Evolutionary conservation across 2,888 invertebrate genomes (phyloP), one percentile per base, ranked within the genome.

Genomic region (Pollenia angustigena): DNA sequence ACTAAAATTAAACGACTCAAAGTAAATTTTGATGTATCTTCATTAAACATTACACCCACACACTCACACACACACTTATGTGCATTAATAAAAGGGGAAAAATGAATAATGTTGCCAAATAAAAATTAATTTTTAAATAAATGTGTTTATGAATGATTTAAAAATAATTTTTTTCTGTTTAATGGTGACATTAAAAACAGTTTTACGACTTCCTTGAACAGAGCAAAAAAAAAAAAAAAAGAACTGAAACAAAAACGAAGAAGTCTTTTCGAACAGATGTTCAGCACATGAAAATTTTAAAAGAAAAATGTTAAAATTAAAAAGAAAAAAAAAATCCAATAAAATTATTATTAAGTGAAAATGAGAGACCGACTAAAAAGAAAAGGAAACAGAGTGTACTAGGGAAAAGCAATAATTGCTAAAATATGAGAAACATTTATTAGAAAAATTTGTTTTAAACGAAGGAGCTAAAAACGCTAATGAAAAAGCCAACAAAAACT

Each of bases 91-190:
- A 32, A 32, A 32, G 32, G 6, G 32, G 32, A 6, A 48, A 66
- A 58, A 74, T 74, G 18, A 74, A 46, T 48, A 48, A 74, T 16
- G 11, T 32, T 32, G 32, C 4, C 18, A 75, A 62, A 62, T 64
- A 64, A 44, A 32, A 42, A 62, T 58, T 32, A 58, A 58, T 58
- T 40, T 72, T 12, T 48, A 48, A 50, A 44, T 23, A 52, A 64
- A 76, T 44, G 16, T 50, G 50, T 75, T 40, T 50, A 62, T 52
- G 42, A 75, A 75, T 50, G 50, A 50, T 18, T 75, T 60, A 40
- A 42, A 60, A 50, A 62, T 42, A 6, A 50, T 18, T 40, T 60
- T 32, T 9, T 75, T 16, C 23, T 8, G 11, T 14, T 60, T 40
- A 10, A 18, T 23, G 23, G 52, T 18, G 52, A 64, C 32, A 23